A percentile compares a stretch with the other conserved stretches of the same genome.
Conservation (phyloP, 1,140 invertebrate genomes). For the Hypsibius dujardini region DNA sequence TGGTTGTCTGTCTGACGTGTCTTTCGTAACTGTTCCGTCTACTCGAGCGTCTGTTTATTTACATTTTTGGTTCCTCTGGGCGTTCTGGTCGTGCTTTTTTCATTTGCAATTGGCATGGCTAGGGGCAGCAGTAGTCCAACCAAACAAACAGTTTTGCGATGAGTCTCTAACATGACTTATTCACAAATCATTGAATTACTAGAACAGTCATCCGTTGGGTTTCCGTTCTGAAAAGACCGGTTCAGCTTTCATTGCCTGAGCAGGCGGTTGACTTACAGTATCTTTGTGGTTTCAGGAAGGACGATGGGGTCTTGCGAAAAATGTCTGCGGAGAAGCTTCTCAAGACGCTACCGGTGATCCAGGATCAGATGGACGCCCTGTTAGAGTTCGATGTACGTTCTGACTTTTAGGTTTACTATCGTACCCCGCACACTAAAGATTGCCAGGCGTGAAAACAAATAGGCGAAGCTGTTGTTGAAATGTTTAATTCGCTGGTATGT, state of each 20-base stretch:
- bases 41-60: no score
- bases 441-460: not conserved
- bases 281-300: slow-evolving; percentile 49
- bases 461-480: not conserved
- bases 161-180: no score
- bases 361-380: slow-evolving; percentile 80
- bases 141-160: no score
- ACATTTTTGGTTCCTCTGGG: no score
- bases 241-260: not conserved
- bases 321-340: slow-evolving; percentile 94
- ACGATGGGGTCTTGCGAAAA: slow-evolving; percentile 83
- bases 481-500: slow-evolving; percentile 11
- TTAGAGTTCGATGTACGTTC: slow-evolving; percentile 71
- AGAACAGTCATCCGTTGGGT: no score
- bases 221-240: not conserved
- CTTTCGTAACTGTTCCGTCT: no score
- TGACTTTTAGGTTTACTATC: not conserved
- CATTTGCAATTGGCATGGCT: no score
- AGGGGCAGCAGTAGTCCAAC: no score
- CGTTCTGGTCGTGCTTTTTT: no score
- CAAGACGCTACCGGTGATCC: slow-evolving; percentile 85
- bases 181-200: no score
- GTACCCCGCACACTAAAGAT: no score
- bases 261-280: not conserved
- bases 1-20: no score